A percentile compares a stretch with the other conserved stretches of the same genome.
Conservation (phyloP, 1,140 invertebrate genomes). For the Ectropis grisescens region DNA sequence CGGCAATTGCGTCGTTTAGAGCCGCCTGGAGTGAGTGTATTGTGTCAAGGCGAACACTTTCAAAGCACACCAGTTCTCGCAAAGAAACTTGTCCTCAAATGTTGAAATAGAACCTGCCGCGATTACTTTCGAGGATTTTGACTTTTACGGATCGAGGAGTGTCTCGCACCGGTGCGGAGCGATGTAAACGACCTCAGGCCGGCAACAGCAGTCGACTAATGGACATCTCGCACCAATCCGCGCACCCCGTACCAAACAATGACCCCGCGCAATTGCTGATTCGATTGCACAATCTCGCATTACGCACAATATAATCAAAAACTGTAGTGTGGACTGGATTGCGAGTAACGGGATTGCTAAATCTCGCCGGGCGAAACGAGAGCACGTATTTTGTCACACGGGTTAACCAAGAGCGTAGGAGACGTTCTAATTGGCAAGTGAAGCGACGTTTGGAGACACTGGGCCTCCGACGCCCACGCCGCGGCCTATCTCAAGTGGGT, state of each 20-base stretch:
- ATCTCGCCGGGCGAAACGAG: slow-evolving; percentile 7
- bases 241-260: slow-evolving; percentile 38
- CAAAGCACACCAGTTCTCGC: slow-evolving; percentile 6
- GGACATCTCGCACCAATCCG: slow-evolving; percentile 38
- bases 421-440: slow-evolving; percentile 18
- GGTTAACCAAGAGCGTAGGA: too few species aligned
- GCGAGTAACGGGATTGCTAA: slow-evolving; percentile 17
- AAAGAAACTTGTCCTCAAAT: neutral
- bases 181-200: slow-evolving; percentile 23
- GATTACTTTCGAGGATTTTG: too few species aligned
- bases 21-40: slow-evolving; percentile 19
- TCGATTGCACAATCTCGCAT: slow-evolving; percentile 27
- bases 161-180: too few species aligned
- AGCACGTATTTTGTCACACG: slow-evolving; percentile 6
- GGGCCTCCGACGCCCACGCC: slow-evolving; percentile 12
- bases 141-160: too few species aligned
- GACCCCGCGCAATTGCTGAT: slow-evolving; percentile 31
- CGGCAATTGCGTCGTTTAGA: slow-evolving; percentile 15
- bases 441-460: slow-evolving; percentile 1
- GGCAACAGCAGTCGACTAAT: slow-evolving; percentile 25
- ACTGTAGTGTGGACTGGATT: slow-evolving; percentile 9
- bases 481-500: slow-evolving; percentile 20
- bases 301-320: slow-evolving; percentile 23
- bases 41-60: slow-evolving; percentile 30
- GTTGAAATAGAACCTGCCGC: too few species aligned